Conservation (phyloP, 2,888 invertebrate genomes). For the Meiosimyza decipiens region DNA sequence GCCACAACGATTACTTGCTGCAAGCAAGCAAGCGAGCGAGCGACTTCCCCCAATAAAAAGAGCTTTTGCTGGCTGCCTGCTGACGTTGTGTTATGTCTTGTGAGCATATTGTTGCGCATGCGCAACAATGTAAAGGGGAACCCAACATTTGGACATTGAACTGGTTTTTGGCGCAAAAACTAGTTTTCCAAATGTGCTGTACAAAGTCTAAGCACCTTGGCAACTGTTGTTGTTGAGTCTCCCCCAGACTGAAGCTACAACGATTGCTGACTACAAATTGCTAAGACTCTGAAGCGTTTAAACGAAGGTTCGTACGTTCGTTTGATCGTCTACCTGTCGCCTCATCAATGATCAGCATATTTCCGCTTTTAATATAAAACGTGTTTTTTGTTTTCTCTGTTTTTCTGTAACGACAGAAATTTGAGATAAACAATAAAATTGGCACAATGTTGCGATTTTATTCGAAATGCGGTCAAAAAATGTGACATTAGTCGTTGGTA, state of each 20-base stretch:
- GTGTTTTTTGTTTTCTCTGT: not conserved
- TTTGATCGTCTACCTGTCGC: not conserved
- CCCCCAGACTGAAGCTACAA: not conserved
- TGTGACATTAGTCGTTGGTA: no score
- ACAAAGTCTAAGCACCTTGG: no score
- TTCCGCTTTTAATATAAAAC: slow-evolving; percentile 27
- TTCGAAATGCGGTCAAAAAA: no score
- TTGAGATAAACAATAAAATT: no score
- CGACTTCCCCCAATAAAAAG: slow-evolving; percentile 35
- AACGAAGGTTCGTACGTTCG: slow-evolving; percentile 7
- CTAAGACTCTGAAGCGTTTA: slow-evolving; percentile 22
- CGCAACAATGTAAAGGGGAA: slow-evolving; percentile 11
- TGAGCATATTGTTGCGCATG: not conserved
- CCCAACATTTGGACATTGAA: slow-evolving; percentile 26
- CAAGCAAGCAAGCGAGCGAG: not conserved
- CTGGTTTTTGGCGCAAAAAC: slow-evolving; percentile 27
- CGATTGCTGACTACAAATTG: slow-evolving; percentile 1
- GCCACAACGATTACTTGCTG: not conserved
- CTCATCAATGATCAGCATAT: slow-evolving; percentile 23
- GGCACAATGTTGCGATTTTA: no score
- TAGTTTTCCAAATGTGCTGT: slow-evolving; percentile 7
- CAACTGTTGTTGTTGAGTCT: not conserved
- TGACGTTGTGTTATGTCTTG: no score
- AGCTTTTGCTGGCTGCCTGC: not conserved
- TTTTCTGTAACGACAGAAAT: no score